These are phyloP conservation scores for Lasioglossum baleicum DNA, from an alignment of 1,140 invertebrate genomes.

Conservation along the genomic window DNA sequence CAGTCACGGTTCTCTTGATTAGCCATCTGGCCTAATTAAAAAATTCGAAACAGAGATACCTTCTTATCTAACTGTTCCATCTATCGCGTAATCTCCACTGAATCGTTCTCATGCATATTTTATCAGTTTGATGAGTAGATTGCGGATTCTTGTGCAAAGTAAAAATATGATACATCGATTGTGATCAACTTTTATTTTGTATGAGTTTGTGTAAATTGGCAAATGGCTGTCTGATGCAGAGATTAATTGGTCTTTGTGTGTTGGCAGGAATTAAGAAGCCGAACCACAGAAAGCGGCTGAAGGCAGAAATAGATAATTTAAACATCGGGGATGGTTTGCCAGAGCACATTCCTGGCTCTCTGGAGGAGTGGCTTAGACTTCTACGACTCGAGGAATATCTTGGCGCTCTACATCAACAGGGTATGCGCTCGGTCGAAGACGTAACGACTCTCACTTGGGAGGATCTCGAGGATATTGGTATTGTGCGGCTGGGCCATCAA, in stretches of 20 bases:
- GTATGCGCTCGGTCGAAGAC: constrained; percentile 95
- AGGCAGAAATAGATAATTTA: constrained; percentile 96
- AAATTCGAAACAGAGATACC: neutral
- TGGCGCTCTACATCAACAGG: constrained; percentile 92
- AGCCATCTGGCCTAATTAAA: neutral
- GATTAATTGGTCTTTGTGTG: neutral
- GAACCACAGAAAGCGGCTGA: constrained; percentile 96
- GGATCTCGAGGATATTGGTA: constrained; percentile 99
- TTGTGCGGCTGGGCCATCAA: constrained; percentile 96
- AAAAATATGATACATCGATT: too few relatives aligned
- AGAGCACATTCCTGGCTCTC: constrained; percentile 93
- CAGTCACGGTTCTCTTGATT: neutral
- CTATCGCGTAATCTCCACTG: too few relatives aligned
- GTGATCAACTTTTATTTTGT: too few relatives aligned
- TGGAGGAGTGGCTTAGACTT: constrained; percentile 96
- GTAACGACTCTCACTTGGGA: constrained; percentile 98
- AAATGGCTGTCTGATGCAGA: too few relatives aligned
- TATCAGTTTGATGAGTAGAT: too few relatives aligned
- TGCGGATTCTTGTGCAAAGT: too few relatives aligned
- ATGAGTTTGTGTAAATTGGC: too few relatives aligned
- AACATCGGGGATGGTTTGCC: constrained; percentile 96
- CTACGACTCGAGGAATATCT: constrained; percentile 95
- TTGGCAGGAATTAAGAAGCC: constrained; percentile 93
- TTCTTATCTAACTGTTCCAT: neutral
- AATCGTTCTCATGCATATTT: too few relatives aligned